A percentile compares a stretch with the other conserved stretches of the same genome.
Evolutionary conservation across 2,888 invertebrate genomes (phyloP).

Genomic region (Unio delphinus): DNA sequence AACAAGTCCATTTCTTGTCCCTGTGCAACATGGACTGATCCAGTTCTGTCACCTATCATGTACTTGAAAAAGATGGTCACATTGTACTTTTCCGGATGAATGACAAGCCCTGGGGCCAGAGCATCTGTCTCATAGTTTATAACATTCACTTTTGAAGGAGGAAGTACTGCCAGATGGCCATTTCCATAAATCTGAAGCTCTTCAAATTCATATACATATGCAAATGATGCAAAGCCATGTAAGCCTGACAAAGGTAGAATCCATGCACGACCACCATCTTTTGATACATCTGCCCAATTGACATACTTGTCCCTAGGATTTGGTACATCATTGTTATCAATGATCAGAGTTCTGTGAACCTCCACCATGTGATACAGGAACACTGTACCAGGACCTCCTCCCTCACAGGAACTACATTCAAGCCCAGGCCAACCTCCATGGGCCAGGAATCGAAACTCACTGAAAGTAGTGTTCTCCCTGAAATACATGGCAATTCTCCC

Average conservation of each 20-base stretch:
- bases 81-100: slow-evolving; percentile 23
- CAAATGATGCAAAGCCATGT: slow-evolving; percentile 42
- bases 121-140: slow-evolving; percentile 23
- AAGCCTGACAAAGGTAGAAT: slow-evolving; percentile 53
- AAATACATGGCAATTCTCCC: slow-evolving; percentile 59
- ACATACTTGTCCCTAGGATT: slow-evolving; percentile 42
- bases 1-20: slow-evolving; percentile 47
- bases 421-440: slow-evolving; percentile 43
- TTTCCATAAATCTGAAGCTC: slow-evolving; percentile 61
- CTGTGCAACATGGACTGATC: slow-evolving; percentile 50
- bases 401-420: slow-evolving; percentile 35
- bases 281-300: slow-evolving; percentile 43
- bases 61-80: slow-evolving; percentile 57
- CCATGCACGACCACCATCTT: slow-evolving; percentile 55
- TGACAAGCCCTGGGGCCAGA: slow-evolving; percentile 15
- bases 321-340: slow-evolving; percentile 52
- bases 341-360: slow-evolving; percentile 53
- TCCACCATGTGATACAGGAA: slow-evolving; percentile 52
- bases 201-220: slow-evolving; percentile 45
- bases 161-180: slow-evolving; percentile 54
- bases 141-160: slow-evolving; percentile 30
- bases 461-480: slow-evolving; percentile 50
- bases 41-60: slow-evolving; percentile 61
- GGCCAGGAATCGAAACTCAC: slow-evolving; percentile 53
- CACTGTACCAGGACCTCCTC: slow-evolving; percentile 56